Percentiles rank a stretch among this genome's conserved stretches.
Conservation (phyloP, 2,888 invertebrate genomes). For the Eretmocerus hayati region DNA sequence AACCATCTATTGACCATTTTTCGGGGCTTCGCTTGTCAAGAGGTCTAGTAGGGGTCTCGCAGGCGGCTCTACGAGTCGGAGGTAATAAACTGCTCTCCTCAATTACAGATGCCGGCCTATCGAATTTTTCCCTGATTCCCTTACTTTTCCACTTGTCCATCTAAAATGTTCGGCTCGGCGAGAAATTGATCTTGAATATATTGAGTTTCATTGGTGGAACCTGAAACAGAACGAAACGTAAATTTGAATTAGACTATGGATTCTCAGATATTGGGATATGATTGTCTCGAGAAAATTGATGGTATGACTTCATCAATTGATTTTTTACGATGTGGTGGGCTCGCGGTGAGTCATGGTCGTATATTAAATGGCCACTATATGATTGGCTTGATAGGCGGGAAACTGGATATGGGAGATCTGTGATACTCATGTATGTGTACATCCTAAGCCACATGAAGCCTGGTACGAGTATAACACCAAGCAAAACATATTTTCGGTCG, state of each 20-base stretch:
- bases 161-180: not conserved
- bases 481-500: too few relatives aligned
- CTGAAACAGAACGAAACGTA: too few relatives aligned
- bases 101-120: not conserved
- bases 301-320: too few relatives aligned
- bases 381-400: not conserved
- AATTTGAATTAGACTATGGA: too few relatives aligned
- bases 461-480: too few relatives aligned
- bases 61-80: slow-evolving; percentile 8
- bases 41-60: not conserved
- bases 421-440: not conserved
- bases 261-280: too few relatives aligned
- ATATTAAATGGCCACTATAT: not conserved
- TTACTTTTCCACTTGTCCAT: slow-evolving; percentile 18
- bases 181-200: not conserved
- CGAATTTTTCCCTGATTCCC: not conserved
- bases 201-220: slow-evolving; percentile 5
- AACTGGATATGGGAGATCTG: not conserved
- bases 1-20: slow-evolving; percentile 19
- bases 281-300: too few relatives aligned
- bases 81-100: slow-evolving; percentile 15
- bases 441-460: too few relatives aligned
- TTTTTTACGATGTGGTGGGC: too few relatives aligned
- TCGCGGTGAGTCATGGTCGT: not conserved
- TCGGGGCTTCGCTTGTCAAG: slow-evolving; percentile 10